A percentile compares a stretch with the other conserved stretches of the same genome.
phyloP scores from a whole-genome alignment of 2,113 vertebrate genomes.

The Macquaria ambigua region DNA sequence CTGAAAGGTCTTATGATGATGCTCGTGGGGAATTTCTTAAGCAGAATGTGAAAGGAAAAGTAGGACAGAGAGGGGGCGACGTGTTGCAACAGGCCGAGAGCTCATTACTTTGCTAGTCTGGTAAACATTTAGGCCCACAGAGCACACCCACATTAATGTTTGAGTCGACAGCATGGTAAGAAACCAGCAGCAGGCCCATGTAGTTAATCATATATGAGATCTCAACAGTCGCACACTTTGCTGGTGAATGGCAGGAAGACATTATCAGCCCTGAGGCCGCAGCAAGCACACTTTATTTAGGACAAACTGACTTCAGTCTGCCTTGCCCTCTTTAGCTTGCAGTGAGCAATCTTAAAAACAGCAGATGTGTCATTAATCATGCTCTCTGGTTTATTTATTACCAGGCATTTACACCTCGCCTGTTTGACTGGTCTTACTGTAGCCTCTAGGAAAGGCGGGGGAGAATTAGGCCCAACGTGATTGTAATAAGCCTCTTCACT shows the following conservation, averaged over 20 bases:
- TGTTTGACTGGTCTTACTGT: conserved; percentile 9
- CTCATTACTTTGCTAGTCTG: background rate
- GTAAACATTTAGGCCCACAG: conserved; percentile 22
- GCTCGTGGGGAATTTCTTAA: background rate
- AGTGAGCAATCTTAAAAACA: conserved; percentile 4
- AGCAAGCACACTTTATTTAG: conserved; percentile 13
- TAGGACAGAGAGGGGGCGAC: conserved; percentile 4
- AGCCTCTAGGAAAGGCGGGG: background rate
- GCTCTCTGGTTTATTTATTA: conserved; percentile 30
- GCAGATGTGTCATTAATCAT: background rate
- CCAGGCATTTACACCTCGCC: conserved; percentile 5
- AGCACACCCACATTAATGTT: conserved; percentile 10
- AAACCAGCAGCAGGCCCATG: background rate
- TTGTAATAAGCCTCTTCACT: conserved; percentile 24
- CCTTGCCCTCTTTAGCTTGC: conserved; percentile 1
- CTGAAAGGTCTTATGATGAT: background rate
- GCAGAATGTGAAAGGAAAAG: conserved; percentile 32
- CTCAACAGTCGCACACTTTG: background rate
- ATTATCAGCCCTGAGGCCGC: background rate
- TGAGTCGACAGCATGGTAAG: conserved; percentile 16
- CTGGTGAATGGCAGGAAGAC: background rate
- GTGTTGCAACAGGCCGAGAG: conserved; percentile 5
- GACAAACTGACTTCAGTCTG: background rate
- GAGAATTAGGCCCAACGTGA: conserved; percentile 45
- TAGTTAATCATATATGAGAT: conserved; percentile 19